Evolutionary conservation across 2,113 vertebrate species (phyloP).

Genomic region (Glaucidium brasilianum): DNA sequence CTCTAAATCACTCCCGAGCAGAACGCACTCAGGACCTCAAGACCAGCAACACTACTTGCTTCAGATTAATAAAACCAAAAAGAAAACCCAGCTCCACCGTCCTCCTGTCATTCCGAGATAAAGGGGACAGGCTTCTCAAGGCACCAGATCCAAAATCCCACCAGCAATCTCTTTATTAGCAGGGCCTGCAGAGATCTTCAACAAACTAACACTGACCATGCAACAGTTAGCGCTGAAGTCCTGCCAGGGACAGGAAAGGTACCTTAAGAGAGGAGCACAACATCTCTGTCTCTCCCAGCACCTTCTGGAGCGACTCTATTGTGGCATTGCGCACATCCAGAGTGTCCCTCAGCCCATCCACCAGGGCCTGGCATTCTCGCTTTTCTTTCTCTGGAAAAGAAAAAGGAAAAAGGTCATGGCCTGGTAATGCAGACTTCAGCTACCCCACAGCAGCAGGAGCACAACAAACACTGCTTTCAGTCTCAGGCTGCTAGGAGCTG

Average conservation of each 20-base stretch:
- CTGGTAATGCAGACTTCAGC: neutral
- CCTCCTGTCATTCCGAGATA: neutral
- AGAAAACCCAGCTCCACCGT: neutral
- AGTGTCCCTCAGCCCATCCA: constrained; percentile 80
- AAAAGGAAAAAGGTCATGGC: neutral
- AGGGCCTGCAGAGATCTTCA: neutral
- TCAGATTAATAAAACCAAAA: neutral
- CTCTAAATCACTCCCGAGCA: neutral
- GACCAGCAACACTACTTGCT: neutral
- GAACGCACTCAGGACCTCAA: fast-evolving
- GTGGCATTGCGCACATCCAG: constrained; percentile 85
- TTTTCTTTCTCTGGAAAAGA: constrained; percentile 83
- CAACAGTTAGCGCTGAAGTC: neutral
- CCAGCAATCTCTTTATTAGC: neutral
- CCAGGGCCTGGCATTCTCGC: constrained; percentile 78
- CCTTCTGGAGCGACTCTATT: constrained; percentile 80
- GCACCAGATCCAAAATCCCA: neutral
- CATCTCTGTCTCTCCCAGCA: constrained; percentile 84
- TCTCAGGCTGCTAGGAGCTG: neutral
- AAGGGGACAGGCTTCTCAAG: neutral
- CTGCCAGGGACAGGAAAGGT: neutral
- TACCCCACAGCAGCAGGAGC: neutral
- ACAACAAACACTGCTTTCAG: neutral
- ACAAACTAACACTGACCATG: neutral
- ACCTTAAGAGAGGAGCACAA: constrained; percentile 89